Evolutionary conservation across 1,140 invertebrate genomes (phyloP).

Genomic region (Fopius arisanus): DNA sequence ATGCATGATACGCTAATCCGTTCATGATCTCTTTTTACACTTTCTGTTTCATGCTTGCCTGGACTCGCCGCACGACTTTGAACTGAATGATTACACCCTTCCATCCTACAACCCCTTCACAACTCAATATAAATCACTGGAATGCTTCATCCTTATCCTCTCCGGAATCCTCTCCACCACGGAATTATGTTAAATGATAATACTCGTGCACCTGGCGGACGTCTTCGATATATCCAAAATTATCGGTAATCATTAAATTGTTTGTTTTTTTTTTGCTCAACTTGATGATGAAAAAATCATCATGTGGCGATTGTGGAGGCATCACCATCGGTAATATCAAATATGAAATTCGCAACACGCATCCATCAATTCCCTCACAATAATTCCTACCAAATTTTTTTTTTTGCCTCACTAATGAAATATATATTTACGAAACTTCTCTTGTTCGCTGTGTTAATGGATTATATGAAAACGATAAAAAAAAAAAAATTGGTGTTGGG

Average conservation of each 20-base stretch:
- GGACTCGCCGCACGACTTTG: conserved; percentile 61
- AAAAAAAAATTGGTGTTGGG: conserved; percentile 48
- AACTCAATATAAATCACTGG: conserved; percentile 23
- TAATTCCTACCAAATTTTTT: conserved; percentile 23
- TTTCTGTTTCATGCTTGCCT: conserved; percentile 66
- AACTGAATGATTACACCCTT: conserved; percentile 48
- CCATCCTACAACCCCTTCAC: not conserved
- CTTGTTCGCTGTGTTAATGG: conserved; percentile 24
- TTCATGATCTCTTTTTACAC: conserved; percentile 62
- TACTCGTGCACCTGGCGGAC: conserved; percentile 12
- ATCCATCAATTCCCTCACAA: too few relatives aligned
- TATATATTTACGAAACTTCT: conserved; percentile 18
- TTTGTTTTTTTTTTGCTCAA: not conserved
- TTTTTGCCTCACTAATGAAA: conserved; percentile 22
- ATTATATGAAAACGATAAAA: not conserved
- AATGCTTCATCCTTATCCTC: conserved; percentile 35
- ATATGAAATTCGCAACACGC: too few relatives aligned
- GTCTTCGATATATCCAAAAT: conserved; percentile 21
- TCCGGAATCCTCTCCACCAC: not conserved
- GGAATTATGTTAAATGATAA: conserved; percentile 14
- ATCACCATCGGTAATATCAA: not conserved
- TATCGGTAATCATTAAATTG: conserved; percentile 23
- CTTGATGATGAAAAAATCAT: conserved; percentile 23
- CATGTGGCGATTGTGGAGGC: conserved; percentile 46
- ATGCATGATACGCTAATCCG: conserved; percentile 55